Evolutionary conservation across 2,113 vertebrate genomes (phyloP).

Genomic region (Arizona elegans): DNA sequence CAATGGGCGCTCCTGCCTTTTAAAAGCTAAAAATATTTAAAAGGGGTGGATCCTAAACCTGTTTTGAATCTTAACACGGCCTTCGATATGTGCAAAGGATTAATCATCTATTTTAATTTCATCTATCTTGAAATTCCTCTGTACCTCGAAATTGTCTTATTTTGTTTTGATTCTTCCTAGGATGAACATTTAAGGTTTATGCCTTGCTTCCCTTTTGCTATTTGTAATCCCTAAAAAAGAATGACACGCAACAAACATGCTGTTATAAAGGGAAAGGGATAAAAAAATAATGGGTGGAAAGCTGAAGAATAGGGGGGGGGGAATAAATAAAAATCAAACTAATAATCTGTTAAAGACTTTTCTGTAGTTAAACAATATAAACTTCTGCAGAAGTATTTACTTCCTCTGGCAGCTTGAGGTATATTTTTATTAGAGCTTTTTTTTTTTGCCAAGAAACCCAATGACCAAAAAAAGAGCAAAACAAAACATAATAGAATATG

Average conservation of each 20-base stretch:
- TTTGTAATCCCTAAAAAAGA: neutral
- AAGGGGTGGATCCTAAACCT: neutral
- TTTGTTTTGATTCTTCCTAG: neutral
- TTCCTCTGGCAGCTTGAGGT: neutral
- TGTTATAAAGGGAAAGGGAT: neutral
- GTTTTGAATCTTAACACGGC: neutral
- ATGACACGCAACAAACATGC: no score
- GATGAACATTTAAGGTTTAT: neutral
- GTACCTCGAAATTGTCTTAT: no score
- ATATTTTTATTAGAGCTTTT: neutral
- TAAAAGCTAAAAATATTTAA: neutral
- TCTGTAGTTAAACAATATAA: neutral
- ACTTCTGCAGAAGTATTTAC: neutral
- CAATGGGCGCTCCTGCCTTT: neutral
- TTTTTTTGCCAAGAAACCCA: neutral
- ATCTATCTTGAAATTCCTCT: neutral
- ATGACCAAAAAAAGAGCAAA: neutral
- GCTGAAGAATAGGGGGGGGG: neutral
- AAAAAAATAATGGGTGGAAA: neutral
- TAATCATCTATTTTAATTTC: neutral
- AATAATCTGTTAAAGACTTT: neutral
- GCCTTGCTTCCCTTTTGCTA: neutral
- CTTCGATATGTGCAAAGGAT: neutral
- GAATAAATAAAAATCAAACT: neutral
- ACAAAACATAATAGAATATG: neutral